Evolutionary conservation across 2,113 vertebrate species (phyloP).

Genomic region (Neogale vison): DNA sequence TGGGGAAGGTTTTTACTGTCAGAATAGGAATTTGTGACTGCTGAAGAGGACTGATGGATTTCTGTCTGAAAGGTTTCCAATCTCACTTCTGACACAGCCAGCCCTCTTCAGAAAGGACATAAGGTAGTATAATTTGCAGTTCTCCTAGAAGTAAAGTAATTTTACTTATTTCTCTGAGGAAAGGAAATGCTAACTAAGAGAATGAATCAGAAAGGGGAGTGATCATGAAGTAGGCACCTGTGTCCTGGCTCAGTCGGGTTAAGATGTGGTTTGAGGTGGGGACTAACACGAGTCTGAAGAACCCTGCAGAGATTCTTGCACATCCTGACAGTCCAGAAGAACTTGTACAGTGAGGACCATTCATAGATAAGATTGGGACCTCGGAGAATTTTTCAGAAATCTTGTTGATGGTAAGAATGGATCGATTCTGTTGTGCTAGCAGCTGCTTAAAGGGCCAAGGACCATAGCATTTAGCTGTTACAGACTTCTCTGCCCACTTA

Average conservation of each 20-base stretch:
- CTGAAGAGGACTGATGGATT: neutral
- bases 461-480: neutral
- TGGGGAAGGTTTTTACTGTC: neutral
- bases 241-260: neutral
- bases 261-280: no score
- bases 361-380: neutral
- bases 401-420: neutral
- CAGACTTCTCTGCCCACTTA: neutral
- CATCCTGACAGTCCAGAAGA: neutral
- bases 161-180: neutral
- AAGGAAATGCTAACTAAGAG: neutral
- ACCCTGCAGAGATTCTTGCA: neutral
- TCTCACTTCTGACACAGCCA: neutral
- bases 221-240: no score
- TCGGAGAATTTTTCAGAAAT: neutral
- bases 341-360: neutral
- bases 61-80: neutral
- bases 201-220: neutral
- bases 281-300: neutral
- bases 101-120: neutral
- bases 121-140: neutral
- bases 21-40: neutral
- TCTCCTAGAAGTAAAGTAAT: neutral
- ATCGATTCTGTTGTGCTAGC: neutral
- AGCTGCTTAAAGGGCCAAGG: neutral